Base-by-base conservation (phyloP, 2,888 invertebrate genomes). In the Cephus sareptanus region DNA sequence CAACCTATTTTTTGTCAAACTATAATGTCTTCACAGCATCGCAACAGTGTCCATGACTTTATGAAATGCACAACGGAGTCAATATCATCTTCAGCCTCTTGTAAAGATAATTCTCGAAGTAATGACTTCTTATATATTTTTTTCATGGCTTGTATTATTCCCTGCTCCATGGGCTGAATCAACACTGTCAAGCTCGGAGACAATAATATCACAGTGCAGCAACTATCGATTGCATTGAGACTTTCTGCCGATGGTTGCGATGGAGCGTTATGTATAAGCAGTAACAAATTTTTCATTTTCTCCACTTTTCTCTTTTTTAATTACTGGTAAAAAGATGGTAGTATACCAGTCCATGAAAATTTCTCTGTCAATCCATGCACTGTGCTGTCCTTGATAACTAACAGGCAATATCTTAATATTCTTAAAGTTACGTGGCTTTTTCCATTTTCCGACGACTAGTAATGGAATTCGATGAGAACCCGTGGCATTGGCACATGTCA, bases 391-490 rank as follows among this genome's bases (percentile, higher is more conserved):
- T 70, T 76, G 75, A 56, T 84, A 84, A 30, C 31, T 73, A 13
- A 84, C 77, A 33, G 83, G 81, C 74, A 83, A 76, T 9, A 1
- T 34, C 34, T 34, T 34, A 6, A 83, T 70, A 73, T 80, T 81
- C 79, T 84, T 85, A 75, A 87, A 88, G 74, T 84, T 83, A 33
- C 84, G 75, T 33, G 87, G 85, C 34, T 85, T 83, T 77, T 83
- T 83, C 33, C 82, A 79, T 80, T 88, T 89, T 6, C 86, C 87
- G 74, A 89, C 84, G 13, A 88, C 74, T 74, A 88, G 81, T 76
- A 87, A 75, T 34, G 84, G 82, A 12, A 87, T 79, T 81, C 84
- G 87, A 77, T 88, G 87, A 2, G 81, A 83, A 4, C 87, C 87
- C 23, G 80, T 79, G 13, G 85, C 83, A 80, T 87, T 88, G 11